Evolutionary conservation across 2,797 vertebrate species (phyloP), one percentile per base, ranked within the genome.

Genomic region (Iguana delicatissima): DNA sequence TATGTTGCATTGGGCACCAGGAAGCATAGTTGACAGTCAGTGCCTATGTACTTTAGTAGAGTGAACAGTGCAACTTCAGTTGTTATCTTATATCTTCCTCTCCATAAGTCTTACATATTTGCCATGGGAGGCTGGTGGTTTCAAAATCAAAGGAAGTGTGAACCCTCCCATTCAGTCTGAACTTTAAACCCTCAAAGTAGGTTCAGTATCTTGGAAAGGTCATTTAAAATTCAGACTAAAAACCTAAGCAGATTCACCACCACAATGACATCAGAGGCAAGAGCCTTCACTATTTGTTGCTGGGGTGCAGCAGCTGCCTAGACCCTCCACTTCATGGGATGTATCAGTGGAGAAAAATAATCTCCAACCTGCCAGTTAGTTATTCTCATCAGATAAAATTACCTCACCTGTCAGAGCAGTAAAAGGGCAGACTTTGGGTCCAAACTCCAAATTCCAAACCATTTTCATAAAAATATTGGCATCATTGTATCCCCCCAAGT

Each of bases 381-480:
- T n/a, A 67, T 32, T 32, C 26, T 42, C 46, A 59, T 81, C 20
- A 57, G 46, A 13, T 46, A 73, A 64, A 55, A 55, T 46, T n/a
- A 85, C 22, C 26, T 29, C 3, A 74, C 2, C 5, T 76, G 10
- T 55, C 72, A 10, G 20, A 86, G 52, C 52, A 74, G 16, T 35
- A 82, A 89, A 89, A 82, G 67, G 52, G 24, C 6, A 32, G 13
- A 18, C 10, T 82, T 20, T 32, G 38, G 35, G 20, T 72, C 14
- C 9, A 5, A 35, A 42, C 3, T 42, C 42, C 92, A 81, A 6
- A 46, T 46, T 82, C 77, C 13, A 95, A 95, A 95, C 46, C 93
- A 64, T 62, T 95, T 94, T 93, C 88, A 92, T 93, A 59, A 90
- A 89, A 94, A 92, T 10, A 81, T 18, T 85, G 91, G 90, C 92